These are phyloP conservation scores for Caenorhabditis sp. DNA, from an alignment of 2,888 invertebrate species.

Conservation along the genomic window DNA sequence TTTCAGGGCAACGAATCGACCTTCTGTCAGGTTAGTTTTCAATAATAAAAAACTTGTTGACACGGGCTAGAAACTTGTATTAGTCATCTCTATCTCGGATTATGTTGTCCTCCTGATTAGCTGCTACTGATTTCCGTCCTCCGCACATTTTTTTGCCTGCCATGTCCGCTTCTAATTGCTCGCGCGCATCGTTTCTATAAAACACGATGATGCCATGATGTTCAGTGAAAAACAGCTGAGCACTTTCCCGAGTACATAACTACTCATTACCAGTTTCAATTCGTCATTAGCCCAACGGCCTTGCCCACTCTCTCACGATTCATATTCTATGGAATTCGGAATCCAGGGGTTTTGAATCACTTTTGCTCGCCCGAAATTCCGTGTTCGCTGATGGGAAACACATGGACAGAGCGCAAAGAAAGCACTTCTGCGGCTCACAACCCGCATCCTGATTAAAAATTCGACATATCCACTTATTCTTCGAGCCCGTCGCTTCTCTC, in stretches of 20 bases:
- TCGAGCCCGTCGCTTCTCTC: constrained; percentile 1
- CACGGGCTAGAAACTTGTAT: no score
- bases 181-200: background rate
- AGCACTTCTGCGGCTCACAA: constrained; percentile 21
- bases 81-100: no score
- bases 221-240: no score
- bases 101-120: constrained; percentile 13
- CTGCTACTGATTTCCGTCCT: constrained; percentile 8
- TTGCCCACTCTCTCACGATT: background rate
- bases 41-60: background rate
- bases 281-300: background rate
- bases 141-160: background rate
- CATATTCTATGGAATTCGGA: constrained; percentile 21
- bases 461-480: constrained; percentile 44
- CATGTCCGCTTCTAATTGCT: constrained; percentile 3
- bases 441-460: constrained; percentile 49
- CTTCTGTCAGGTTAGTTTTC: constrained; percentile 70
- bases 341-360: constrained; percentile 2
- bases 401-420: constrained; percentile 14
- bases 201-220: constrained; percentile 13
- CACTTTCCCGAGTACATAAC: no score
- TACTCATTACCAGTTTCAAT: constrained; percentile 7
- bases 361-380: constrained; percentile 3
- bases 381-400: constrained; percentile 28
- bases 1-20: constrained; percentile 70